These are phyloP conservation scores for Bradysia coprophila DNA, from an alignment of 1,140 invertebrate genomes.

Conservation along the genomic window DNA sequence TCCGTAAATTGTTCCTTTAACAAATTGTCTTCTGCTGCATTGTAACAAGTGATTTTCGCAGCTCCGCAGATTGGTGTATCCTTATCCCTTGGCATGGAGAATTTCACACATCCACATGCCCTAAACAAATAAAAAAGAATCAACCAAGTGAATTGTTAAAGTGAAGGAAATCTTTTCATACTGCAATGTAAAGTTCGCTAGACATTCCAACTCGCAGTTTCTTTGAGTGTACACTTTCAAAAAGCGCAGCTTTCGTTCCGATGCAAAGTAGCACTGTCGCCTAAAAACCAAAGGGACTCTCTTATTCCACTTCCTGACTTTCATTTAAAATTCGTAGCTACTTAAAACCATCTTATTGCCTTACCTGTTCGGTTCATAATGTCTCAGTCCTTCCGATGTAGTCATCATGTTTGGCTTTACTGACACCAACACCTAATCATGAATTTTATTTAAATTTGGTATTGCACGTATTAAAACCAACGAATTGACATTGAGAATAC, in stretches of 20 bases:
- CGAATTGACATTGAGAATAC: too few species aligned
- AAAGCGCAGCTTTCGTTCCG: slow-evolving; percentile 37
- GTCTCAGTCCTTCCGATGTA: slow-evolving; percentile 27
- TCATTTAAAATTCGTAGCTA: too few species aligned
- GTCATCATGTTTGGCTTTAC: slow-evolving; percentile 43
- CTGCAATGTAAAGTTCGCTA: too few species aligned
- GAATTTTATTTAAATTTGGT: too few species aligned
- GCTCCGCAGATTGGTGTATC: slow-evolving; percentile 36
- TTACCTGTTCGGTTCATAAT: slow-evolving; percentile 25
- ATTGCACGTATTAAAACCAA: too few species aligned
- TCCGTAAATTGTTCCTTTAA: slow-evolving; percentile 31
- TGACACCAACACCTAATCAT: slow-evolving; percentile 33
- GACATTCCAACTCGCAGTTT: too few species aligned
- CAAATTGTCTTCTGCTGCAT: slow-evolving; percentile 29
- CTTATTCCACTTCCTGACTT: too few species aligned
- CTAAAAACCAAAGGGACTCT: too few species aligned
- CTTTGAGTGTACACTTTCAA: slow-evolving; percentile 54
- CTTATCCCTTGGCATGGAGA: slow-evolving; percentile 30
- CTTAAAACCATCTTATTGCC: too few species aligned
- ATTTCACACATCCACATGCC: slow-evolving; percentile 27
- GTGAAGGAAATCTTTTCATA: too few species aligned
- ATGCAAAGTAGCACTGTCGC: slow-evolving; percentile 40
- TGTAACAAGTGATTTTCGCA: slow-evolving; percentile 26
- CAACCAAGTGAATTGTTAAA: too few species aligned
- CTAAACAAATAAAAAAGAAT: too few species aligned